Conservation (phyloP, 2,113 vertebrate species). For the Anoura caudifer region DNA sequence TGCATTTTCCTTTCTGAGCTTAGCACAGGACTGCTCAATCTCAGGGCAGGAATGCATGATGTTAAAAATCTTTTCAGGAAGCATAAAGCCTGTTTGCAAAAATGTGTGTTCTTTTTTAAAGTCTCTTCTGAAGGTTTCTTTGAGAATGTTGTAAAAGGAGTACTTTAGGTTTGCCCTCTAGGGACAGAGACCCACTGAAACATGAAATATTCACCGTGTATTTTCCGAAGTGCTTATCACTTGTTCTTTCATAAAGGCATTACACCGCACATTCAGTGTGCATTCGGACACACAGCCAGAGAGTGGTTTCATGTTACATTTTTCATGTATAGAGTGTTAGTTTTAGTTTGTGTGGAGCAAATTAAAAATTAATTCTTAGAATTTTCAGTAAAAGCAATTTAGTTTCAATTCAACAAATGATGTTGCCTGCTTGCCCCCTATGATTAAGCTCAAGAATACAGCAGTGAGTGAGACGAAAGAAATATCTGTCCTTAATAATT, state of each 20-base stretch:
- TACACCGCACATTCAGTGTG: neutral
- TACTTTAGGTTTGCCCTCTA: constrained; percentile 33
- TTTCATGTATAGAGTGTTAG: neutral
- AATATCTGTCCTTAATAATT: neutral
- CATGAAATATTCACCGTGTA: constrained; percentile 32
- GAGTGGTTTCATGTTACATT: neutral
- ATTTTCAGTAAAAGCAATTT: neutral
- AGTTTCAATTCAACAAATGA: neutral
- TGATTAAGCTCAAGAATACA: neutral
- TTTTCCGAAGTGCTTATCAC: constrained; percentile 38
- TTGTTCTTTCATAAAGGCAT: neutral
- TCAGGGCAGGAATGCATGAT: constrained; percentile 30
- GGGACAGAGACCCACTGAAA: constrained; percentile 21
- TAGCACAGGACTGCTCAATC: constrained; percentile 7
- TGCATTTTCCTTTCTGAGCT: constrained; percentile 31
- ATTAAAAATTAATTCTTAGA: constrained; percentile 20
- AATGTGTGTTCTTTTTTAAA: constrained; percentile 44
- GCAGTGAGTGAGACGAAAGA: neutral
- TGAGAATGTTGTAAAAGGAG: constrained; percentile 41
- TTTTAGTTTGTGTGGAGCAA: constrained; percentile 9
- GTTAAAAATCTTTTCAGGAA: constrained; percentile 56
- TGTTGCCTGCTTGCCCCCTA: neutral
- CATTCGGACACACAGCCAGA: neutral
- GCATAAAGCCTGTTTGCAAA: constrained; percentile 54
- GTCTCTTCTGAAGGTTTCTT: constrained; percentile 37